phyloP scores from a whole-genome alignment of 2,888 invertebrate species.

The Eumacrocentrus americanus region DNA sequence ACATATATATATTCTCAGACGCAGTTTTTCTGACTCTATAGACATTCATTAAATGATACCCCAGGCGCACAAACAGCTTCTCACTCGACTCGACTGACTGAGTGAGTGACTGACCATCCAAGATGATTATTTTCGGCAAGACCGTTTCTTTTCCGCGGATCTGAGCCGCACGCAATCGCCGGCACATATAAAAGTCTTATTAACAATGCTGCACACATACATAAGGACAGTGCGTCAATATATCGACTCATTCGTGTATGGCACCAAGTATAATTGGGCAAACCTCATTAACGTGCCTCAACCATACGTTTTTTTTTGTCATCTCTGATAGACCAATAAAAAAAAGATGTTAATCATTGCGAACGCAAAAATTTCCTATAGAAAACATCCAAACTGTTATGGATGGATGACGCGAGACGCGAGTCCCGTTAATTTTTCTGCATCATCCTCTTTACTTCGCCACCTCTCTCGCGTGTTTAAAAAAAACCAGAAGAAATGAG shows the following conservation, averaged over 20 bases:
- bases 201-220: conserved; percentile 21
- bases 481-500: not conserved
- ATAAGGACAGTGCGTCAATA: not conserved
- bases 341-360: not conserved
- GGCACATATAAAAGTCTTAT: conserved; percentile 23
- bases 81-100: not conserved
- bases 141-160: conserved; percentile 26
- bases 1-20: conserved; percentile 14
- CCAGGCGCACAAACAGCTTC: not conserved
- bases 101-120: conserved; percentile 14
- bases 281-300: conserved; percentile 17
- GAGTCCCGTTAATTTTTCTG: conserved; percentile 19
- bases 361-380: not conserved
- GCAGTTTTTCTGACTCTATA: conserved; percentile 9
- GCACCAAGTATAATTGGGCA: conserved; percentile 19
- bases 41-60: conserved; percentile 29
- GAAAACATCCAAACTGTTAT: not conserved
- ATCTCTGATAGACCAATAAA: not conserved
- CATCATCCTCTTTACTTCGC: conserved; percentile 13
- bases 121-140: conserved; percentile 31
- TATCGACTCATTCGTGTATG: too few species aligned
- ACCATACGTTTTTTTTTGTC: not conserved
- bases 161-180: conserved; percentile 8
- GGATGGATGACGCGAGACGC: not conserved
- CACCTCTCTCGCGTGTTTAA: conserved; percentile 12